Evolutionary conservation across 1,140 invertebrate species (phyloP).

Genomic region (Oryzaephilus surinamensis): DNA sequence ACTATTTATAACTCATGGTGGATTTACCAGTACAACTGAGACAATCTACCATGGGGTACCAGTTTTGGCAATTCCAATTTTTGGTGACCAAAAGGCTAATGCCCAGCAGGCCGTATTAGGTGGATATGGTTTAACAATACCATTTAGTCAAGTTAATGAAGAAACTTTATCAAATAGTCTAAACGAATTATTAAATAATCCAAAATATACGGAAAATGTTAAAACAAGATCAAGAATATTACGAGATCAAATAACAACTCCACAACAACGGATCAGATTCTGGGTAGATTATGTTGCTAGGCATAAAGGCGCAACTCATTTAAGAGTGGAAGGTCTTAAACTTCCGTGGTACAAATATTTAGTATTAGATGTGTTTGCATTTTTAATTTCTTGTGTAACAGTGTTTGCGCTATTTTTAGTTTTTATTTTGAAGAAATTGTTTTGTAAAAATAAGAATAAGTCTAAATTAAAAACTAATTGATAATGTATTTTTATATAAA

Average conservation of each 20-base stretch:
- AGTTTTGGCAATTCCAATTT: slow-evolving; percentile 34
- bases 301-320: slow-evolving; percentile 39
- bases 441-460: no score
- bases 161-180: slow-evolving; percentile 19
- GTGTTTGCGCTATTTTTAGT: no score
- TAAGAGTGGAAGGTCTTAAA: no score
- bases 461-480: no score
- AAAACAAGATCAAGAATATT: slow-evolving; percentile 44
- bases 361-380: no score
- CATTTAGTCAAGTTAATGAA: slow-evolving; percentile 24
- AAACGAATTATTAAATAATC: slow-evolving; percentile 19
- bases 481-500: no score
- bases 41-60: slow-evolving; percentile 39
- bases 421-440: no score
- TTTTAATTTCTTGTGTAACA: no score
- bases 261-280: slow-evolving; percentile 54
- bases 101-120: slow-evolving; percentile 19
- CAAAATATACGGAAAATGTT: slow-evolving; percentile 35
- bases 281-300: slow-evolving; percentile 54
- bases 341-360: no score
- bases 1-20: slow-evolving; percentile 15
- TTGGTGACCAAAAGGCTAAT: slow-evolving; percentile 23
- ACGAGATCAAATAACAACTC: slow-evolving; percentile 46
- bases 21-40: no score
- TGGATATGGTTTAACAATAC: slow-evolving; percentile 15